Percentiles rank a stretch among this genome's conserved stretches.
Conservation (phyloP, 2,797 vertebrate genomes). For the Erithacus rubecula region DNA sequence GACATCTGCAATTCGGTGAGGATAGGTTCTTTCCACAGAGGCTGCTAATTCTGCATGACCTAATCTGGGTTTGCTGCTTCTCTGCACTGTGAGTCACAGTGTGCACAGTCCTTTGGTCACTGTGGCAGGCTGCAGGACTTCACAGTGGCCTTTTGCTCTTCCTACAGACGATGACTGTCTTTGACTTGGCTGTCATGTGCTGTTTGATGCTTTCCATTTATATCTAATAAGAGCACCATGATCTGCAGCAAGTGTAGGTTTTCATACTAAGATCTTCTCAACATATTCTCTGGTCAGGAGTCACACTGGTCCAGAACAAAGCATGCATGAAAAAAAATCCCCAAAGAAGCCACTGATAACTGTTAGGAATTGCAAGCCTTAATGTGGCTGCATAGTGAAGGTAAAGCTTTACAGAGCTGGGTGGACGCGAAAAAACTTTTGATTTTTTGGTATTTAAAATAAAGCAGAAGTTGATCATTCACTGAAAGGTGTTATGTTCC, state of each 20-base stretch:
- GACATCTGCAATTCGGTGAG: constrained; percentile 7
- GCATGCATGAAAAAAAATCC: neutral
- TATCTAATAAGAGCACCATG: neutral
- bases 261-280: neutral
- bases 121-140: neutral
- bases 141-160: constrained; percentile 6
- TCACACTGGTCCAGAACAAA: neutral
- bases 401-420: neutral
- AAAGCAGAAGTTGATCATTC: neutral
- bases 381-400: neutral
- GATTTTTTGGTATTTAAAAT: neutral
- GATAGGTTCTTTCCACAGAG: constrained; percentile 50
- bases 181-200: neutral
- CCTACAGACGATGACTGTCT: neutral
- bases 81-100: neutral
- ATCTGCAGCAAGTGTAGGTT: neutral
- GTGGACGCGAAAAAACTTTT: neutral
- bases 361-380: neutral
- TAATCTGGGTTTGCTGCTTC: constrained; percentile 44
- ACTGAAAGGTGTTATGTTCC: neutral
- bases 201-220: constrained; percentile 14
- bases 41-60: constrained; percentile 45
- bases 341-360: neutral
- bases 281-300: neutral
- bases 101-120: neutral